phyloP scores from a whole-genome alignment of 2,797 vertebrate species.

The Eulemur coronatus region DNA sequence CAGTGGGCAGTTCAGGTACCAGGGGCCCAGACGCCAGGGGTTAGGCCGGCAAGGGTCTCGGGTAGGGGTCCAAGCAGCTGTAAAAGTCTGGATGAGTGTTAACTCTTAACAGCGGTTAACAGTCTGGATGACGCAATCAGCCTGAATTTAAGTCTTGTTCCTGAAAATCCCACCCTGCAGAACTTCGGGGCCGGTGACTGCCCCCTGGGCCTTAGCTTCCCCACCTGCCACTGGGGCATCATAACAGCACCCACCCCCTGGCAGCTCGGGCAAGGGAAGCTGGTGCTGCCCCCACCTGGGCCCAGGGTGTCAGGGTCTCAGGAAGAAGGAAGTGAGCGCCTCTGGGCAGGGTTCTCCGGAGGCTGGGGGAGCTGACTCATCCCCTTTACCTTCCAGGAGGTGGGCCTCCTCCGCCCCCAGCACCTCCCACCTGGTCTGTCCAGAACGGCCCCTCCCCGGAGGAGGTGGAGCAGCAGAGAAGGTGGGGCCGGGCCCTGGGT shows the following conservation, averaged over 20 bases:
- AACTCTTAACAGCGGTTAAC: background rate
- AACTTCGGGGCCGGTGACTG: background rate
- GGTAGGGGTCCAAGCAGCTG: background rate
- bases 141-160: background rate
- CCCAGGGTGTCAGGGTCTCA: background rate
- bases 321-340: background rate
- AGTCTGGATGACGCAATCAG: background rate
- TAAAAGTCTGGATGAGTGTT: too few relatives aligned
- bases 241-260: too few relatives aligned
- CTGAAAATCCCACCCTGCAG: background rate
- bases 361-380: background rate
- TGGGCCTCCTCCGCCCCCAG: constrained; percentile 24
- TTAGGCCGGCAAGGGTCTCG: background rate
- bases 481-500: constrained; percentile 81
- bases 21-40: background rate
- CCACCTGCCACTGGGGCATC: background rate
- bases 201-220: background rate
- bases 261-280: background rate
- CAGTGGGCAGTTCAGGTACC: accelerated
- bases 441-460: constrained; percentile 92
- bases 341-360: background rate
- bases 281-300: background rate
- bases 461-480: constrained; percentile 91
- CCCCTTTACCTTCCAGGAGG: constrained; percentile 51
- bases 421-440: constrained; percentile 83